These are phyloP conservation scores for Sturnus vulgaris DNA, from an alignment of 2,113 vertebrate genomes.

Conservation along the genomic window DNA sequence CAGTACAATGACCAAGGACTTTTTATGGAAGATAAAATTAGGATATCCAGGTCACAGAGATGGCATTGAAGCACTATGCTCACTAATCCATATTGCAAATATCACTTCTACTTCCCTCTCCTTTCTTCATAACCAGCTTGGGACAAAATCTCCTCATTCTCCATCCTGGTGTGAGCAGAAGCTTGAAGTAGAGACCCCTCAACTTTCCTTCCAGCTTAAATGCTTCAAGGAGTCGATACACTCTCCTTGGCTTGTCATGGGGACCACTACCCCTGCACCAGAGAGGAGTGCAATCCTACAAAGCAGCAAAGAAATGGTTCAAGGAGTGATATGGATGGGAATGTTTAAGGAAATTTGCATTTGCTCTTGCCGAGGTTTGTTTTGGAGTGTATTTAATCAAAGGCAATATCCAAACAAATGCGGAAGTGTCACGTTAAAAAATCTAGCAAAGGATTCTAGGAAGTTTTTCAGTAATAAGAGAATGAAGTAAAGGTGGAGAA, in stretches of 20 bases:
- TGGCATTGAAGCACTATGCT: no score
- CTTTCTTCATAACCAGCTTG: background rate
- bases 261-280: background rate
- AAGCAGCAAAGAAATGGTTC: background rate
- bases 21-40: background rate
- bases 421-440: background rate
- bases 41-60: no score
- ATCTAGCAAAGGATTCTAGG: background rate
- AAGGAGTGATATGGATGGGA: rapidly evolving
- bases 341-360: background rate
- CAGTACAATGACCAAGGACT: background rate
- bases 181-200: no score
- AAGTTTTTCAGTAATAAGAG: background rate
- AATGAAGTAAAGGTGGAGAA: background rate
- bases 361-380: no score
- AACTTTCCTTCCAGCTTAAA: background rate
- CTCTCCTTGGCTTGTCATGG: background rate
- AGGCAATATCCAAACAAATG: background rate
- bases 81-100: no score
- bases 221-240: background rate
- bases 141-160: background rate
- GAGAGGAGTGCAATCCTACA: background rate
- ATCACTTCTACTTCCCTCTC: background rate
- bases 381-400: background rate
- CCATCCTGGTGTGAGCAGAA: background rate